These are phyloP conservation scores for Lytechinus variegatus DNA, from an alignment of 35 echinoderm and acorn worm genomes.

Conservation along the genomic window DNA sequence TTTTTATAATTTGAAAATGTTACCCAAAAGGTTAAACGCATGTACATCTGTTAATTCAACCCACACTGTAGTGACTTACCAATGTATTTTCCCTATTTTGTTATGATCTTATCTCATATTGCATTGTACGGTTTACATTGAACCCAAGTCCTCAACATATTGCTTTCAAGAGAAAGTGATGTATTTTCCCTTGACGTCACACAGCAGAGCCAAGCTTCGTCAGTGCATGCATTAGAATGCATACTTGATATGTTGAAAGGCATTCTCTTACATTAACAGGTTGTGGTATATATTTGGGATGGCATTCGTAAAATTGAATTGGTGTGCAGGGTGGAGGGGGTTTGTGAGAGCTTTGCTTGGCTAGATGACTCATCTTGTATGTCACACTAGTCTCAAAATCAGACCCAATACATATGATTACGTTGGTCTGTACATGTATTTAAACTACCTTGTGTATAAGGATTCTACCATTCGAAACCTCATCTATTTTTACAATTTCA, in stretches of 20 bases:
- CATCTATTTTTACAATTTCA: too few relatives aligned
- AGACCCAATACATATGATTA: neutral
- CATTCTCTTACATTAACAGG: constrained; percentile 18
- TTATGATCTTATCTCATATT: too few relatives aligned
- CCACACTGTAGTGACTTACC: too few relatives aligned
- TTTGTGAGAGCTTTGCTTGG: neutral
- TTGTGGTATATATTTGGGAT: neutral
- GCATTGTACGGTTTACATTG: neutral
- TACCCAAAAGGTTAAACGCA: too few relatives aligned
- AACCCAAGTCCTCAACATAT: neutral
- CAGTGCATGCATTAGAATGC: neutral
- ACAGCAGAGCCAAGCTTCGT: neutral
- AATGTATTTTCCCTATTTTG: too few relatives aligned
- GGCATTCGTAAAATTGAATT: neutral
- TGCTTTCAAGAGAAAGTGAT: neutral
- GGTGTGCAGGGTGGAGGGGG: neutral
- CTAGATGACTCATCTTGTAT: neutral
- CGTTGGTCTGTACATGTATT: too few relatives aligned
- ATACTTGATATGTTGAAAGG: neutral
- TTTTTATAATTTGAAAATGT: too few relatives aligned
- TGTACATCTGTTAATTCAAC: too few relatives aligned
- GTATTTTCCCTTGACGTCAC: neutral
- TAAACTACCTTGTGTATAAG: too few relatives aligned
- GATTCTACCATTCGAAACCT: too few relatives aligned
- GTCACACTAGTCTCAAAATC: neutral